A percentile compares a stretch with the other conserved stretches of the same genome.
Conservation (phyloP, 2,888 invertebrate genomes). For the Trachelus tabidus region DNA sequence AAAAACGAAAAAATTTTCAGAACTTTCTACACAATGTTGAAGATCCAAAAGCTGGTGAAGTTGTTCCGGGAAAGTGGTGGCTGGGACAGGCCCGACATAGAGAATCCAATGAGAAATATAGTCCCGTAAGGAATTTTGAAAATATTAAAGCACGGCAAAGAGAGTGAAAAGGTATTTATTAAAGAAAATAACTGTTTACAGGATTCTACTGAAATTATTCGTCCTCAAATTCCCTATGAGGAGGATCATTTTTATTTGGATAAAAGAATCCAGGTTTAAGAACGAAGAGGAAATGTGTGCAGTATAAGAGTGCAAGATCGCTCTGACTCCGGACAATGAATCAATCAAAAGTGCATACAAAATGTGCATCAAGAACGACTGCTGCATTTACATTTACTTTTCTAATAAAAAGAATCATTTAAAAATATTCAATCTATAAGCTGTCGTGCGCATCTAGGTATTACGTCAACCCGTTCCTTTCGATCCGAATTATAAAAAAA, state of each 20-base stretch:
- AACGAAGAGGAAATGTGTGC: neutral
- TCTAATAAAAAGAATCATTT: neutral
- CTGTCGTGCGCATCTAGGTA: neutral
- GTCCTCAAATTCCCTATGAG: neutral
- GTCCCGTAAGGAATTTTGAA: neutral
- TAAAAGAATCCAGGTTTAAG: neutral
- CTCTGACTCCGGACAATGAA: neutral
- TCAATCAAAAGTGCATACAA: neutral
- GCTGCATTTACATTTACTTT: neutral
- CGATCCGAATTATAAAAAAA: neutral
- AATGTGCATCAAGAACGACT: neutral
- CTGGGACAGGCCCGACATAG: no score
- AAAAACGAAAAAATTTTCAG: no score
- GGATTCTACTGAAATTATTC: neutral
- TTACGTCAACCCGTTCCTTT: neutral
- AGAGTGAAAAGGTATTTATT: no score
- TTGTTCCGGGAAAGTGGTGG: no score
- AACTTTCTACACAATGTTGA: no score
- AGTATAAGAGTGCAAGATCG: neutral
- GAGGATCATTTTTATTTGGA: neutral
- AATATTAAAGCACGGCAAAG: neutral
- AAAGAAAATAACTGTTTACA: neutral
- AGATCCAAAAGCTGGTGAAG: no score
- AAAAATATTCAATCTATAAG: neutral
- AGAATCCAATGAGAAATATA: neutral